These are phyloP conservation scores for Xiphydria camelus DNA, from an alignment of 2,888 invertebrate genomes.

Conservation along the genomic window DNA sequence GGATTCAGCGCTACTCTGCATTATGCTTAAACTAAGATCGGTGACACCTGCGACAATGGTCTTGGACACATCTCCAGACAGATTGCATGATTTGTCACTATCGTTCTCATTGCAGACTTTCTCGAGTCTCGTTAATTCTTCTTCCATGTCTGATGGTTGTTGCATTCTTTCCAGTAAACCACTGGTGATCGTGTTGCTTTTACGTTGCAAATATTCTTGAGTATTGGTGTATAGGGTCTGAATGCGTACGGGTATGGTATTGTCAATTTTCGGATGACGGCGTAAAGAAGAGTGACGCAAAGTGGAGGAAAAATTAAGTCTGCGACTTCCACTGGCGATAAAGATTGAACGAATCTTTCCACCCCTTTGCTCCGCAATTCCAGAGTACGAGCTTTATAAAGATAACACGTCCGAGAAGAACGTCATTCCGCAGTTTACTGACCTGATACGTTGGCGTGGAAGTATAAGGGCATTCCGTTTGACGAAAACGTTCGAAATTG, in stretches of 20 bases:
- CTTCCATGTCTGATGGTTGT: constrained; percentile 1
- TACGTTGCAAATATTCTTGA: constrained; percentile 8
- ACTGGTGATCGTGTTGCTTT: constrained; percentile 12
- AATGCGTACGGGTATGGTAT: not conserved
- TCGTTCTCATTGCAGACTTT: not conserved
- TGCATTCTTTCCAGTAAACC: constrained; percentile 13
- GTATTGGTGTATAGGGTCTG: not conserved
- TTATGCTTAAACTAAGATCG: not conserved
- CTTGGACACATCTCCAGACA: no score
- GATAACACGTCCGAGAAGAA: not conserved
- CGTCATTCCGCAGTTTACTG: constrained; percentile 2
- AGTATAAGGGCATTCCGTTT: constrained; percentile 2
- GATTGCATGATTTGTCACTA: not conserved
- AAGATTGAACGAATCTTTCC: no score
- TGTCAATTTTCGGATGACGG: no score
- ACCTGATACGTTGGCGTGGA: constrained; percentile 18
- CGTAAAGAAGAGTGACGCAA: no score
- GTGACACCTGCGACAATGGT: no score
- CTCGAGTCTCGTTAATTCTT: constrained; percentile 1
- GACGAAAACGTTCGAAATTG: constrained; percentile 22
- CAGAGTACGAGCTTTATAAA: no score
- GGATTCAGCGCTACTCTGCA: not conserved
- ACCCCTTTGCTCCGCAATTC: no score
- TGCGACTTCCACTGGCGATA: no score
- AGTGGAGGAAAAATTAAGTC: no score